Evolutionary conservation across 1,140 invertebrate species (phyloP), one percentile per base, ranked within the genome.

Genomic region (Wasmannia auropunctata): DNA sequence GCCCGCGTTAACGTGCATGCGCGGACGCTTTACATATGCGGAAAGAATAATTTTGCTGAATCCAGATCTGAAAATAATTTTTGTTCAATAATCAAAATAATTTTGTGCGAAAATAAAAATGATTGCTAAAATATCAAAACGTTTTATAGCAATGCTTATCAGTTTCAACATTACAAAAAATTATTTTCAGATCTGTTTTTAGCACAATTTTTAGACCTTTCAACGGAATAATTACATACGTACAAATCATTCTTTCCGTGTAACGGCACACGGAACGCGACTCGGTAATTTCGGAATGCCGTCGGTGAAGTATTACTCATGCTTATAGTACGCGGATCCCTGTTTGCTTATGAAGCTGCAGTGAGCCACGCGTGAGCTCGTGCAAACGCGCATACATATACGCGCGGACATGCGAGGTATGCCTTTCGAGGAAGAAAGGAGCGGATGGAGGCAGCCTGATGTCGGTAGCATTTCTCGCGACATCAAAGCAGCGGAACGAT

Each of bases 261-360:
- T 84, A 60, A 84, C 51, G 69, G 56, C 60, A 63, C 46, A 79
- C 74, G 54, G 56, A 46, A n/a, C n/a, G 70, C 60, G 80, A 49
- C 79, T 85, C 87, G 69, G 87, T 91, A 91, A 92, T 93, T 92
- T 87, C 83, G 67, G 87, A 91, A 90, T 87, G 37, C 88, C 87
- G 87, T 88, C 86, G 83, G 90, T n/a, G 6, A 34, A 72, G 46
- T 28, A 19, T 19, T 7, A 19, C 22, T 31, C 46, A 8, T 28
- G 28, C 25, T n/a, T 10, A 49, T 49, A 51, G 19, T n/a, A n/a
- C 10, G 28, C 4, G 11, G 6, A 72, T 72, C 69, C 46, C 11
- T 54, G 69, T 72, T 31, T 22, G 46, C 19, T 72, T 51, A 72
- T 51, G 28, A 72, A 31, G 28, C 11, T 72, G 46, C 46, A 51